Base-by-base conservation (phyloP, 1,140 invertebrate species). In the Drosophila repleta region DNA sequence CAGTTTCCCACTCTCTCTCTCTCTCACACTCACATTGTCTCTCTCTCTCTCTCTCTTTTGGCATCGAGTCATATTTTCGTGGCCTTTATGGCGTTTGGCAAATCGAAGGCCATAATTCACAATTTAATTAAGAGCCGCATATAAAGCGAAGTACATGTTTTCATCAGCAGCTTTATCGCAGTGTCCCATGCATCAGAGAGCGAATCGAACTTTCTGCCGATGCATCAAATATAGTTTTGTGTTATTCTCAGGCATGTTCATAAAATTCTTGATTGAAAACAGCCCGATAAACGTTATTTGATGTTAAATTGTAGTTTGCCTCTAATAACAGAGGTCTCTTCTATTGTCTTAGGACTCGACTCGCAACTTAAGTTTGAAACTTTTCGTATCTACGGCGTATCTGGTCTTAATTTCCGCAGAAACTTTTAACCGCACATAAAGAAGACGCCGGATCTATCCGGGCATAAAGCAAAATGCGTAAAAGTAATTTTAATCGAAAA, bases 401-500 rank as follows among this genome's bases (percentile, higher is more conserved):
- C 45, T 20, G 18, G 17, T 39, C 32, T 49, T 29, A 57, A 61
- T 66, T 61, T 48, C 41, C 39, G 35, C 56, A 71, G 45, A 75
- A 84, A 82, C 46, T 82, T 82, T 79, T 56, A 43, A 24, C 17
- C 32, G 63, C 4, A 39, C 48, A 58, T 63, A 58, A 45, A 78
- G 57, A 49, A 18, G 52, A 11, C 48, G 10, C 13, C 10, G 39
- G 32, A 43, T 18, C 64, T 52, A 45, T 4, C 37, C 29, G 41
- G 32, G 43, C 67, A 57, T 70, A 85, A 85, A 80, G 74, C 76
- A 87, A 75, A 71, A 78, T 88, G 83, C 75, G 82, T 87, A 82
- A 87, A 87, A 87, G 82, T 76, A 87, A 90, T 90, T 89, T 90
- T 90, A 90, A 90, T 90, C 84, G 89, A 90, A 90, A 90, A 90